Evolutionary conservation across 2,113 vertebrate genomes (phyloP).

Genomic region (Corythoichthys intestinalis): DNA sequence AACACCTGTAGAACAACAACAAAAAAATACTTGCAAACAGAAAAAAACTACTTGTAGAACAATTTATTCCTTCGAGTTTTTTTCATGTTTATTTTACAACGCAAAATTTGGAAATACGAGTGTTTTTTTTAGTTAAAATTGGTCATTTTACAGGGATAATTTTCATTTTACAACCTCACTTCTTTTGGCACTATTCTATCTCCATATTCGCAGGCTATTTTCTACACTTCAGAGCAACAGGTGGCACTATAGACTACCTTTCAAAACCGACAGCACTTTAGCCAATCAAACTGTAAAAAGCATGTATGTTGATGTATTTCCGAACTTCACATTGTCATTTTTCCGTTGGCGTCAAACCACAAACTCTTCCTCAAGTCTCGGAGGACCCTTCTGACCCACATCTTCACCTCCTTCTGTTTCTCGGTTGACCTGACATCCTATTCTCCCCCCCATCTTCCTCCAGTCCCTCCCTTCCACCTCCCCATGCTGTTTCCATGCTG

Average conservation of each 20-base stretch:
- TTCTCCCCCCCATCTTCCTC: slow-evolving; percentile 64
- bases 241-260: not conserved
- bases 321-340: not conserved
- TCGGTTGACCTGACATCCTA: slow-evolving; percentile 50
- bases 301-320: not conserved
- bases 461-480: slow-evolving; percentile 50
- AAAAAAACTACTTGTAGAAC: no score
- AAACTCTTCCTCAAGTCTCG: slow-evolving; percentile 92
- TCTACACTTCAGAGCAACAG: not conserved
- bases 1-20: no score
- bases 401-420: slow-evolving; percentile 65
- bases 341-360: slow-evolving; percentile 9
- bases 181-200: no score
- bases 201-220: not conserved
- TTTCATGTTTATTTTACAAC: no score
- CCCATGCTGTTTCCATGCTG: slow-evolving; percentile 77
- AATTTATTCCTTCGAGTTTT: no score
- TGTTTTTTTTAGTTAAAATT: no score
- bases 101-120: no score
- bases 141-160: no score
- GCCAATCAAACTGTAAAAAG: not conserved
- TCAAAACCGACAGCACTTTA: not conserved
- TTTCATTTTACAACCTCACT: no score
- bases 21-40: no score
- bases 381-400: slow-evolving; percentile 94